Percentiles rank a stretch among this genome's conserved stretches.
Evolutionary conservation across 2,113 vertebrate genomes (phyloP).

Genomic region (Lota lota): DNA sequence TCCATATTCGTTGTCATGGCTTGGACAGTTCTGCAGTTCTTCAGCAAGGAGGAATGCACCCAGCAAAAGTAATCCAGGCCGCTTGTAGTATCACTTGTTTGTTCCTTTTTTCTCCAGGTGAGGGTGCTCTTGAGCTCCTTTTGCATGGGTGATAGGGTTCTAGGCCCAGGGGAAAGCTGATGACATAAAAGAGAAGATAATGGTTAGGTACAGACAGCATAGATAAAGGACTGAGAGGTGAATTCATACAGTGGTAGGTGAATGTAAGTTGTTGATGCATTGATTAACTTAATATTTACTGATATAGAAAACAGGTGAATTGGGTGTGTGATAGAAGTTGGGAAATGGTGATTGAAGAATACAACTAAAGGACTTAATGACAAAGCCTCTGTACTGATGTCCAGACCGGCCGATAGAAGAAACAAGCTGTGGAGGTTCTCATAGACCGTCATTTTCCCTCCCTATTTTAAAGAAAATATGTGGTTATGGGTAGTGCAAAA

Average conservation of each 20-base stretch:
- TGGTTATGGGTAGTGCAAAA: too few relatives aligned
- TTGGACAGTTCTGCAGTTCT: conserved; percentile 11
- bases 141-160: conserved; percentile 13
- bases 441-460: too few relatives aligned
- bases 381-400: background rate
- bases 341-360: background rate
- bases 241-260: background rate
- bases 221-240: background rate
- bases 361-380: background rate
- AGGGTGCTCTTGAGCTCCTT: conserved; percentile 46
- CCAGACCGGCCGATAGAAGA: too few relatives aligned
- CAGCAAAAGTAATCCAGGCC: conserved; percentile 21
- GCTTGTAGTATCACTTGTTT: conserved; percentile 12
- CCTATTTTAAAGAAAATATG: too few relatives aligned
- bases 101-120: conserved; percentile 36
- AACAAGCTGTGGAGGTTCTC: too few relatives aligned
- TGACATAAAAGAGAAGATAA: background rate
- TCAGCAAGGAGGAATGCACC: conserved; percentile 14
- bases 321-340: conserved; percentile 1
- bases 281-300: background rate
- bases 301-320: background rate
- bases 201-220: conserved; percentile 3
- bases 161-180: conserved; percentile 34
- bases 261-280: background rate
- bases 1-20: conserved; percentile 33